Base-by-base conservation (phyloP, 2,888 invertebrate genomes). In the Drosophila silvestris region DNA sequence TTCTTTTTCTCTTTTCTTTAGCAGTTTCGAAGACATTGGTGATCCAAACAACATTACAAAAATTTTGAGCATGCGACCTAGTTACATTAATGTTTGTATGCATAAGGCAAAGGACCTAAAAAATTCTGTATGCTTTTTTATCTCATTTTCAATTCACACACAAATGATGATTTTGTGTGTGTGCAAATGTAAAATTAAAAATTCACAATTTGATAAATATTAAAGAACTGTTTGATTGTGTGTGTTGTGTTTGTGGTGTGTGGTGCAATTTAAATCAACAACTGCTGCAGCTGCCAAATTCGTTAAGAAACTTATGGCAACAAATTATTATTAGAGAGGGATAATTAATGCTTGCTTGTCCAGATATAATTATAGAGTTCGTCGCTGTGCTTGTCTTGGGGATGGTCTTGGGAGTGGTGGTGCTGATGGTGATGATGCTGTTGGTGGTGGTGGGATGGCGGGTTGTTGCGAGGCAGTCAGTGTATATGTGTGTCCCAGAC, bases 1-100 rank as follows among this genome's bases (percentile, higher is more conserved):
- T 56, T 72, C 39, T 41, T 67, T 66, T 59, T 58, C 22, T 58
- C 32, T 32, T 68, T 66, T 73, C 41, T 58, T 71, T 69, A 65
- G 73, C 69, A 69, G 70, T 68, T 82, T 85, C 80, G 83, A 89
- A 89, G 90, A 85, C 85, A 85, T 84, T 79, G 82, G 74, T 88
- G 82, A 85, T 85, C 75, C 69, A 74, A 81, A 83, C 67, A 75
- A 83, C 67, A 74, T 66, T 82, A 79, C 52, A 70, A 80, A 77
- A 80, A 73, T 77, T 82, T 86, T 86, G 89, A 85, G 86, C 85
- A 81, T 81, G 79, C 74, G 89, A 85, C 81, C 56, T 77, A 73
- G 67, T 47, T 60, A 33, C n/a, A 67, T 64, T 58, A 39, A 61
- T 54, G 19, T 64, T 50, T 60, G 16, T 39, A 51, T 61, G 59